phyloP scores from a whole-genome alignment of 2,888 invertebrate genomes.

The Muschampia plurimacula region DNA sequence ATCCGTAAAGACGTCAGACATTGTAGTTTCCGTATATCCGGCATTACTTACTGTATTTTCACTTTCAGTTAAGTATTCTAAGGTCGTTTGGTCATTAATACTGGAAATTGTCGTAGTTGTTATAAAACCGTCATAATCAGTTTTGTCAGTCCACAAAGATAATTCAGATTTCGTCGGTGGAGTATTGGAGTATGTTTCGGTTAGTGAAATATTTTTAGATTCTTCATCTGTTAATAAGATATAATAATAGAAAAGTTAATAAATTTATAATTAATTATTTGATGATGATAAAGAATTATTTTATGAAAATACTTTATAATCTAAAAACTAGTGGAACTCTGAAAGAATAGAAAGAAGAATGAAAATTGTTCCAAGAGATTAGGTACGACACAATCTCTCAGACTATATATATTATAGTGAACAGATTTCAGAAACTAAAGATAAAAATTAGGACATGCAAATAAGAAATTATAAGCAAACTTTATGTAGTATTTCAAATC shows the following conservation, averaged over 20 bases:
- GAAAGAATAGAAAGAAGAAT: background rate
- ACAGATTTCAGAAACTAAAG: background rate
- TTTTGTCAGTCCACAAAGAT: slow-evolving; percentile 58
- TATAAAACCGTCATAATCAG: slow-evolving; percentile 38
- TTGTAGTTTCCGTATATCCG: background rate
- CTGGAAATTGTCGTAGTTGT: slow-evolving; percentile 15
- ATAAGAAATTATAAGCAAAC: background rate
- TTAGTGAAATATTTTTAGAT: slow-evolving; percentile 81
- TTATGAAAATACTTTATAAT: background rate
- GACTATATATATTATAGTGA: background rate
- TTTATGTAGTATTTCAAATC: background rate
- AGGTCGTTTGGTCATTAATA: background rate
- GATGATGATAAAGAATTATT: background rate
- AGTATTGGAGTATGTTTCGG: slow-evolving; percentile 71
- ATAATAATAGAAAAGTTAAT: slow-evolving; percentile 60
- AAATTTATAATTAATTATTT: slow-evolving; percentile 13
- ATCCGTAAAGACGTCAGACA: background rate
- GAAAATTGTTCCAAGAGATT: background rate
- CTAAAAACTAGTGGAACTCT: background rate
- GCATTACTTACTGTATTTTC: background rate
- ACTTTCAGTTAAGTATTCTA: slow-evolving; percentile 3
- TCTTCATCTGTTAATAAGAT: slow-evolving; percentile 83
- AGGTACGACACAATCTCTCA: slow-evolving; percentile 2
- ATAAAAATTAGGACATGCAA: slow-evolving; percentile 19
- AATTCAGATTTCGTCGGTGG: slow-evolving; percentile 56